Conservation (phyloP, 2,888 invertebrate species). For the Schrankia costaestrigalis region DNA sequence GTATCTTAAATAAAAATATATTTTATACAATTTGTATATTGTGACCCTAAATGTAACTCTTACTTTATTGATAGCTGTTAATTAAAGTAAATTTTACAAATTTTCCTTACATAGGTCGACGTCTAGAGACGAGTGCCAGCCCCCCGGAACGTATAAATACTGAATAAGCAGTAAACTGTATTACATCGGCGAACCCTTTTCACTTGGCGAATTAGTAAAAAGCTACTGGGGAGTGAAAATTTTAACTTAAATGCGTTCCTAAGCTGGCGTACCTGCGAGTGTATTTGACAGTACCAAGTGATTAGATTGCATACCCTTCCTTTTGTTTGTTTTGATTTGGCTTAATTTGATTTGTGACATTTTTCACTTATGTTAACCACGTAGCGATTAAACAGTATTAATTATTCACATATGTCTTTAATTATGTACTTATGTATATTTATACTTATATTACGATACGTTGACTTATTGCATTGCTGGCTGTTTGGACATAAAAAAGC, state of each 20-base stretch:
- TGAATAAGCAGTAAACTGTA: slow-evolving; percentile 81
- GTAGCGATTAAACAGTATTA: slow-evolving; percentile 37
- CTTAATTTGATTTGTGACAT: slow-evolving; percentile 76
- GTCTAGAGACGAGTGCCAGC: slow-evolving; percentile 66
- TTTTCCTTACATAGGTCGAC: slow-evolving; percentile 63
- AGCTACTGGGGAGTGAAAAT: slow-evolving; percentile 80
- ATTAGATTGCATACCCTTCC: slow-evolving; percentile 74
- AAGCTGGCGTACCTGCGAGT: slow-evolving; percentile 70
- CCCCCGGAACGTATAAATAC: slow-evolving; percentile 77
- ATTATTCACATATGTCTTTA: slow-evolving; percentile 22
- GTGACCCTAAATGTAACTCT: too few relatives aligned
- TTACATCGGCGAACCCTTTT: slow-evolving; percentile 80
- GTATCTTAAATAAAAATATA: too few relatives aligned
- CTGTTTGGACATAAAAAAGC: too few relatives aligned
- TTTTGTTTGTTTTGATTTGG: slow-evolving; percentile 75
- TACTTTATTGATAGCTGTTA: slow-evolving; percentile 33
- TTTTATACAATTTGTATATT: too few relatives aligned
- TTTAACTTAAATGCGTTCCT: slow-evolving; percentile 78
- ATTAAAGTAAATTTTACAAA: slow-evolving; percentile 67
- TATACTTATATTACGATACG: too few relatives aligned
- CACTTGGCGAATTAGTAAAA: slow-evolving; percentile 81
- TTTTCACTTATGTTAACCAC: slow-evolving; percentile 40
- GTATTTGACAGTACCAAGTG: slow-evolving; percentile 79
- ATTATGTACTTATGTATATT: too few relatives aligned
- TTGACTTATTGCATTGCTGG: too few relatives aligned